Evolutionary conservation across 2,888 invertebrate species (phyloP).

Genomic region (Tineola bisselliella): DNA sequence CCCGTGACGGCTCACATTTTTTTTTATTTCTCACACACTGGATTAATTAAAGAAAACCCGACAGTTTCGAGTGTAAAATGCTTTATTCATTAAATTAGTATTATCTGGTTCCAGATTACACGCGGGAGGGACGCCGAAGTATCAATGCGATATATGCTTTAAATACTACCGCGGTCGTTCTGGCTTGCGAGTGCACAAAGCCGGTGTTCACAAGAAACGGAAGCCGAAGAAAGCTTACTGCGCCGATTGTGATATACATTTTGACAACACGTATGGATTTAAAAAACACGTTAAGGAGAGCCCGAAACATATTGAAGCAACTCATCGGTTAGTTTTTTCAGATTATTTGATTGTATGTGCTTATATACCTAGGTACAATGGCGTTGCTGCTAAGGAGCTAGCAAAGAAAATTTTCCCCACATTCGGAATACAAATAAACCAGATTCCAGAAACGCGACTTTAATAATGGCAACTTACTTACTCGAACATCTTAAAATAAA

Average conservation of each 20-base stretch:
- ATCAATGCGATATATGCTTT: slow-evolving; percentile 2
- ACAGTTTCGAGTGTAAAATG: too few species aligned
- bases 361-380: too few species aligned
- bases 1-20: too few species aligned
- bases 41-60: too few species aligned
- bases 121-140: background rate
- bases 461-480: too few species aligned
- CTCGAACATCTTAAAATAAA: too few species aligned
- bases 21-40: too few species aligned
- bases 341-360: background rate
- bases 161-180: background rate
- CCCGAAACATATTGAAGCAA: background rate
- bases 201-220: background rate
- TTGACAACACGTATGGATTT: slow-evolving; percentile 13
- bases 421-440: too few species aligned
- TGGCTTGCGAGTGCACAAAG: slow-evolving; percentile 1
- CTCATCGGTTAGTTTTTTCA: background rate
- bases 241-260: slow-evolving; percentile 16
- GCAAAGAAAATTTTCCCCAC: too few species aligned
- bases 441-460: too few species aligned
- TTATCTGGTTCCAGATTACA: background rate
- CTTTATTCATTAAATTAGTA: too few species aligned
- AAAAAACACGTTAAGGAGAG: slow-evolving; percentile 11
- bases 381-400: too few species aligned
- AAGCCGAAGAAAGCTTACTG: slow-evolving; percentile 14